Evolutionary conservation across 2,888 invertebrate species (phyloP), one percentile per base, ranked within the genome.

Genomic region (Cantharis rustica): DNA sequence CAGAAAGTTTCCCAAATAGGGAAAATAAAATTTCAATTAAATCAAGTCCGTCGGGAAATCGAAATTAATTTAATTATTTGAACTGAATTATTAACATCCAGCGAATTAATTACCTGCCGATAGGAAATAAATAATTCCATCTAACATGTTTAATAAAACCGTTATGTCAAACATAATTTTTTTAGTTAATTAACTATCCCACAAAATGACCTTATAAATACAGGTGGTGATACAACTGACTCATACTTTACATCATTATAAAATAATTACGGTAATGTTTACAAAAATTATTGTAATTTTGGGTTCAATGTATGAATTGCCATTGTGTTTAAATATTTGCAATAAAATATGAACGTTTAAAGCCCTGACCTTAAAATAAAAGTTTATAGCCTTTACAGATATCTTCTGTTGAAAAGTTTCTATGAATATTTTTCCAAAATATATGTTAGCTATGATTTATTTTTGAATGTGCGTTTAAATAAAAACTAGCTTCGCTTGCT

Each of bases 241-340:
- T 64, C n/a, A 64, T 15, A 64, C 63, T 71, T 71, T 71, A 64
- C 71, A 71, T 71, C 71, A 71, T 71, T 63, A 31, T 31, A 23
- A 63, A 71, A 63, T 27, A 23, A 66, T 27, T 16, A n/a, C 71
- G 64, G 16, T 71, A 16, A 16, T 64, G 63, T 63, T 64, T 26
- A 71, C 64, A 63, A 64, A 16, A 63, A 71, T 47, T 47, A 47
- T 47, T 47, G n/a, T 47, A 47, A 47, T 47, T 47, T 47, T 47
- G 47, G n/a, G 47, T 47, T 47, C 47, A 47, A 47, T n/a, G 47
- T 47, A 47, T 47, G 47, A 47, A 9, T 5, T 47, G 47, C n/a
- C 7, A 47, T 47, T 47, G n/a, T 47, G 47, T 47, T 47, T 47
- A 47, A 47, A 47, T 47, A 47, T 47, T n/a, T n/a, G 47, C 47